Evolutionary conservation across 1,140 invertebrate species (phyloP).

Genomic region (Catajapyx aquilonaris): DNA sequence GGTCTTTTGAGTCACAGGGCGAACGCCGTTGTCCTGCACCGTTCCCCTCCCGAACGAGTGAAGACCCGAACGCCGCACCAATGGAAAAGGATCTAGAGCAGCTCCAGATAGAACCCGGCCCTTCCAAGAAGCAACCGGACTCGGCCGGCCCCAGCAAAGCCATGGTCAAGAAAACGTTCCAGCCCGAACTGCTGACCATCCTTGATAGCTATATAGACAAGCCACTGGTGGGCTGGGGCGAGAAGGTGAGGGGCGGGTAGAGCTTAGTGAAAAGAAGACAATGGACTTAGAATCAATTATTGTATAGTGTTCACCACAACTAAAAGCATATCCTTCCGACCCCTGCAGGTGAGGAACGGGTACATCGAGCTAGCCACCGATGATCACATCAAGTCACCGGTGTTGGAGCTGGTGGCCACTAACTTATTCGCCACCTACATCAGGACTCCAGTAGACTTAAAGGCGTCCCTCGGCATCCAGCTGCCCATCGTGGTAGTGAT

Average conservation of each 20-base stretch:
- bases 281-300: background rate
- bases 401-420: slow-evolving; percentile 94
- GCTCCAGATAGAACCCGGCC: too few species aligned
- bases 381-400: slow-evolving; percentile 96
- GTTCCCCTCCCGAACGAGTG: too few species aligned
- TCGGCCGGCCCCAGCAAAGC: too few species aligned
- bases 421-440: slow-evolving; percentile 99
- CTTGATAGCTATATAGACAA: slow-evolving; percentile 98
- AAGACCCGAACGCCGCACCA: too few species aligned
- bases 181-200: slow-evolving; percentile 95
- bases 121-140: too few species aligned
- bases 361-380: slow-evolving; percentile 99
- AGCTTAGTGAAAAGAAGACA: too few species aligned
- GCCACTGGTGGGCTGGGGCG: slow-evolving; percentile 98
- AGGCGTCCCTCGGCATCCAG: slow-evolving; percentile 95
- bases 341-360: slow-evolving; percentile 96
- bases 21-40: too few species aligned
- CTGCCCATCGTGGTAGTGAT: slow-evolving; percentile 98
- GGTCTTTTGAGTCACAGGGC: too few species aligned
- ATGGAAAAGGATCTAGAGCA: too few species aligned
- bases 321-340: too few species aligned
- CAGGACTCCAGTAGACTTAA: slow-evolving; percentile 92
- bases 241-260: slow-evolving; percentile 56
- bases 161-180: slow-evolving; percentile 99
- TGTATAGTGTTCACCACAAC: slow-evolving; percentile 15